Base-by-base conservation (phyloP, 1,140 invertebrate species). In the Saccostrea glomerata region DNA sequence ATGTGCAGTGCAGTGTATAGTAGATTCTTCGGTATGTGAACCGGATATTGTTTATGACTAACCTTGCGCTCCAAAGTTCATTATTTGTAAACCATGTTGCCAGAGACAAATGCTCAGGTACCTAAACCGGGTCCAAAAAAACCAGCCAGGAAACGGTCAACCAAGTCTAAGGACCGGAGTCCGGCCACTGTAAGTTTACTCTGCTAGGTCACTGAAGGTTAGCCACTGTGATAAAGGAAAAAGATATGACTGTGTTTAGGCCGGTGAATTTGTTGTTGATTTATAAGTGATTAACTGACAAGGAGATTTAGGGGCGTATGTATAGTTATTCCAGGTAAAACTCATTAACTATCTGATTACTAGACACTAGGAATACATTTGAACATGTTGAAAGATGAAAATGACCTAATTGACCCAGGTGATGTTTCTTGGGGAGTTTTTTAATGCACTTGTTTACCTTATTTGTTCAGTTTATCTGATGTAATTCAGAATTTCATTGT, bases 31-130 rank as follows among this genome's bases (percentile, higher is more conserved):
- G 70, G 70, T 77, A 77, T 77, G 70, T 77, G 70, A 77, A 77
- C 70, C 70, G 70, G 70, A 77, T 77, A 77, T 77, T 77, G 70
- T 77, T 77, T 77, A 77, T 77, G 13, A 77, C 70, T 36, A 30
- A 30, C 30, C 25, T 20, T 25, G 15, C 70, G 15, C 70, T 11
- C 25, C 15, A 36, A 13, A 77, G 70, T 77, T 77, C 70, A 77
- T 77, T 36, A 36, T 36, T 36, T 30, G 25, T 30, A 77, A 30
- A 17, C 20, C 70, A 77, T 77, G 70, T 77, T 77, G 25, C 70
- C 70, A 36, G 70, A 77, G 2, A 77, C 70, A 15, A 30, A 25
- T 77, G 30, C 13, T 36, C 70, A 77, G 25, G 70, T 13, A 30
- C 70, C 70, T 12, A 77, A 77, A 15, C 11, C 30, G 4, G 15